Base-by-base conservation (phyloP, 2,113 vertebrate species). In the Heteronetta atricapilla region DNA sequence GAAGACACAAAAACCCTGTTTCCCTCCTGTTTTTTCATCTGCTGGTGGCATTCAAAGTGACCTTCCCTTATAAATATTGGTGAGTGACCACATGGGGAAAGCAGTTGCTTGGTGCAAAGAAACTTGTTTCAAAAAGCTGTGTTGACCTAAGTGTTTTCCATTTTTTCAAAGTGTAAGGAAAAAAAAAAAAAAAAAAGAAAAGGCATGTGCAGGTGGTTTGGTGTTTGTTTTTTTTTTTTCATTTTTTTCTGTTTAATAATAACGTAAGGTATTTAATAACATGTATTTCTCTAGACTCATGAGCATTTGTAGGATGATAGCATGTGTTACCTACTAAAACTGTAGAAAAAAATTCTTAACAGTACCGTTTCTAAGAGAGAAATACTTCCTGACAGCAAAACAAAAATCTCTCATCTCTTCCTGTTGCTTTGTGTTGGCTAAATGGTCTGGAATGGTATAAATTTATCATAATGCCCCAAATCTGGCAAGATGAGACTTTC, bases 41-140 rank as follows among this genome's bases (percentile, higher is more conserved):
- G 88, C 70, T 83, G 80, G 85, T 97, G 96, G 93, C 96, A 97
- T 97, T 97, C 95, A 96, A 97, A 97, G 95, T 97, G 97, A 97
- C 96, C 97, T 98, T 98, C 93, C 75, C 92, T 97, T 94, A 97
- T 96, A 97, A 97, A 98, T 96, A 97, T 91, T 82, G 72, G 90
- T 96, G 97, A 97, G 89, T 94, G 93, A 96, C 90, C 95, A 52
- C 92, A 90, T 60, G 94, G 86, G 88, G 74, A 96, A 97, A 93
- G 44, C 70, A 76, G 33, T 89, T 92, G 52, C 77, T 75, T 73
- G n/a, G 42, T 62, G 95, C 42, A 70, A 79, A 92, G 56, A 91
- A 92, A 72, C 88, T 87, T 92, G 26, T 92, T 95, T 95, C 68
- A 94, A 83, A 94, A 91, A 76, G 8, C 62, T 82, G 2, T 74